phyloP scores from a whole-genome alignment of 2,113 vertebrate species.

The Phycodurus eques region DNA sequence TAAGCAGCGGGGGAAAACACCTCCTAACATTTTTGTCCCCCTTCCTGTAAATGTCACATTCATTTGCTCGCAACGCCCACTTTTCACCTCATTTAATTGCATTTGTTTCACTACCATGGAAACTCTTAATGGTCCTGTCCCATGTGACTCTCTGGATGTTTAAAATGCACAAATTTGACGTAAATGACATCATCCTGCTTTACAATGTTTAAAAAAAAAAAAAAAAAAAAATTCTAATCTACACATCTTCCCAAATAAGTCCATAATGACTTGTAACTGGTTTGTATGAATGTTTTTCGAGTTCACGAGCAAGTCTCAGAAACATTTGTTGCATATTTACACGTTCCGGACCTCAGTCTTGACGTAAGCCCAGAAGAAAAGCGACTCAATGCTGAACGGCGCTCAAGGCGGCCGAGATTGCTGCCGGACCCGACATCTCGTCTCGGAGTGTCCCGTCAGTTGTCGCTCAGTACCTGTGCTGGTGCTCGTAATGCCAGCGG shows the following conservation, averaged over 20 bases:
- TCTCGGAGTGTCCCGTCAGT: neutral
- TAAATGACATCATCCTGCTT: neutral
- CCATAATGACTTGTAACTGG: neutral
- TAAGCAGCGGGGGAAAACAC: neutral
- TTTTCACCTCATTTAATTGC: neutral
- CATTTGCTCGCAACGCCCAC: neutral
- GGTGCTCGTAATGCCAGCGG: conserved; percentile 97
- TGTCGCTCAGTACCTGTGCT: conserved; percentile 87
- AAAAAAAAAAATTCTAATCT: neutral
- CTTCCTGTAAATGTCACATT: neutral
- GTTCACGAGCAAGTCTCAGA: neutral
- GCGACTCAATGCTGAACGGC: neutral
- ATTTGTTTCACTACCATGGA: neutral
- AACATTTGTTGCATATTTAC: neutral
- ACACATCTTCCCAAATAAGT: neutral
- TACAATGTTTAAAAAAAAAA: neutral
- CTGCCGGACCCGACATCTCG: neutral
- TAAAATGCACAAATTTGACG: neutral
- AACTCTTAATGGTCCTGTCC: neutral
- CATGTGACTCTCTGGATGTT: neutral
- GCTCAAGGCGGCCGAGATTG: neutral
- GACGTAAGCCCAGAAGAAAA: neutral
- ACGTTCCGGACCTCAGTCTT: neutral
- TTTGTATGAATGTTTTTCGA: neutral
- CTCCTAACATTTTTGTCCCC: neutral